Conservation (phyloP, 2,113 vertebrate genomes). For the Gallinago jamesoni region DNA sequence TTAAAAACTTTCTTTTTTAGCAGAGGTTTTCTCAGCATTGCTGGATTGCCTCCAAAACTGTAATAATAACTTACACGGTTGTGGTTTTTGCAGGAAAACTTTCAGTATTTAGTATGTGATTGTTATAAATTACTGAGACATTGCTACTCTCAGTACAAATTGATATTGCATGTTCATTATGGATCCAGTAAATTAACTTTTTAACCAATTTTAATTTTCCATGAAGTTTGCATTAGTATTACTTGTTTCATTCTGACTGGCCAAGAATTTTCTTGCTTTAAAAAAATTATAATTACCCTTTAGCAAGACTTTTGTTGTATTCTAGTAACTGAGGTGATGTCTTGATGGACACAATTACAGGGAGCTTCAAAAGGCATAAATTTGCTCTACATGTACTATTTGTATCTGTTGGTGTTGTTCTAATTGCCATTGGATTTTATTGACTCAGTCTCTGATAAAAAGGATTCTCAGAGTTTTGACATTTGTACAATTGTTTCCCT, state of each 20-base stretch:
- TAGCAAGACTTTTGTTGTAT: not conserved
- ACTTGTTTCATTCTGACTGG: not conserved
- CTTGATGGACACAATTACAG: not conserved
- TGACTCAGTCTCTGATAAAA: not conserved
- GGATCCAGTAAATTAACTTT: not conserved
- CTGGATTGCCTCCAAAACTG: not conserved
- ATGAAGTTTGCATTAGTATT: not conserved
- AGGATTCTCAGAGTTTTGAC: not conserved
- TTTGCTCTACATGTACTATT: not conserved
- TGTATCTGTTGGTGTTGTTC: not conserved
- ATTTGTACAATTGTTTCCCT: not conserved
- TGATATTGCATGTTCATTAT: not conserved
- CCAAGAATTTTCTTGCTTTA: not conserved
- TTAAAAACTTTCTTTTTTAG: not conserved
- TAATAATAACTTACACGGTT: not conserved
- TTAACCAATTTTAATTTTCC: not conserved
- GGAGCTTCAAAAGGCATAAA: not conserved
- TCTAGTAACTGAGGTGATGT: not conserved
- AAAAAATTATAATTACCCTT: not conserved
- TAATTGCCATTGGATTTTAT: not conserved
- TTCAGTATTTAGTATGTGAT: not conserved
- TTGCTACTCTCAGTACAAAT: not conserved
- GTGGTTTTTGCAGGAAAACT: not conserved
- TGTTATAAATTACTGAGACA: not conserved
- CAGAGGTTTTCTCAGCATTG: not conserved